Conservation (phyloP, 2,797 vertebrate species). For the Coilia nasus region DNA sequence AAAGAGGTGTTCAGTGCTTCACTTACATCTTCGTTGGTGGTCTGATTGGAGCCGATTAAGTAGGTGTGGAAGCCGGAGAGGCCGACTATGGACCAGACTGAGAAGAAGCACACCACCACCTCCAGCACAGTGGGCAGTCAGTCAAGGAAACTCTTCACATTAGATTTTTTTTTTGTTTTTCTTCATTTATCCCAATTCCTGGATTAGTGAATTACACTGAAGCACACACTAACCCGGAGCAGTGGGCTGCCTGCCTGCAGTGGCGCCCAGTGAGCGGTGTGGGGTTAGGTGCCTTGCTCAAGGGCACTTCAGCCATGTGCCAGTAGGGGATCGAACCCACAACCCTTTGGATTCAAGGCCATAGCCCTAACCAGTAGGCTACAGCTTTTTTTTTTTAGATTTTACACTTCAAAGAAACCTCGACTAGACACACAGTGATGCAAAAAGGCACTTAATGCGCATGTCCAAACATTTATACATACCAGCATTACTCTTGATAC, state of each 20-base stretch:
- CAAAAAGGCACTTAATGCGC: background rate
- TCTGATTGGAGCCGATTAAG: conserved; percentile 99
- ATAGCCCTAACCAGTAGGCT: too few species aligned
- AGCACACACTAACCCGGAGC: too few species aligned
- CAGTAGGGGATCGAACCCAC: too few species aligned
- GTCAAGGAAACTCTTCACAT: conserved; percentile 74
- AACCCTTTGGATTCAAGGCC: too few species aligned
- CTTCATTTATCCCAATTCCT: too few species aligned
- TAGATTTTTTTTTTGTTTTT: too few species aligned
- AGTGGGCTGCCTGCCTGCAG: too few species aligned
- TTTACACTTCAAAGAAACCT: background rate
- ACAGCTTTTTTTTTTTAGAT: too few species aligned
- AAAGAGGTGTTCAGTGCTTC: conserved; percentile 21
- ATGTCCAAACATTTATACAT: background rate
- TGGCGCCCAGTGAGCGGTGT: too few species aligned
- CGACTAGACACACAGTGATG: background rate
- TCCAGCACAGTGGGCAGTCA: conserved; percentile 85
- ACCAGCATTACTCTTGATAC: background rate
- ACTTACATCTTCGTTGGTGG: conserved; percentile 99
- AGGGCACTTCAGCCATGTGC: too few species aligned
- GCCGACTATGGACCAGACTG: conserved; percentile 97
- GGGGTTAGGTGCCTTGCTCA: too few species aligned
- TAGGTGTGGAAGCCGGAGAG: conserved; percentile 98
- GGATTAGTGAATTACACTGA: too few species aligned
- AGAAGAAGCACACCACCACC: conserved; percentile 98